Conservation (phyloP, 2,797 vertebrate species). For the Coilia nasus region DNA sequence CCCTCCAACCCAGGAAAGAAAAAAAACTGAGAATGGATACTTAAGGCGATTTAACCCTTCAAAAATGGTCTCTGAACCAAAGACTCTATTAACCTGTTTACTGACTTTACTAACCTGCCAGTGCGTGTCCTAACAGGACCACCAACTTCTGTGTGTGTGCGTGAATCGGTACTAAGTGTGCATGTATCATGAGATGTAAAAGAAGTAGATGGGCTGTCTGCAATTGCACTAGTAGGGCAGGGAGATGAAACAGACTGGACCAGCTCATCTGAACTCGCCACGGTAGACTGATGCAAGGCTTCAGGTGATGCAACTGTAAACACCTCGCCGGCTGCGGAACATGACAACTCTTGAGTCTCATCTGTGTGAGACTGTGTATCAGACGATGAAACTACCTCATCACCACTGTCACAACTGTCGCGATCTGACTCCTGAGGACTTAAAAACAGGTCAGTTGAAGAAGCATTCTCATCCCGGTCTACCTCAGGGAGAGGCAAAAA, state of each 20-base stretch:
- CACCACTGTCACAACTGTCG: background rate
- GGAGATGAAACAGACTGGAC: background rate
- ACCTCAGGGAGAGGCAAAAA: conserved; percentile 34
- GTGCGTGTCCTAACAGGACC: conserved; percentile 8
- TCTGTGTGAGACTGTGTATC: too few relatives aligned
- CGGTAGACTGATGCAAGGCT: background rate
- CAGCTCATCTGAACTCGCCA: background rate
- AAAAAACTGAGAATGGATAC: too few relatives aligned
- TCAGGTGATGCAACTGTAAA: background rate
- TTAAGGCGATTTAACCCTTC: background rate
- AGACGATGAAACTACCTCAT: too few relatives aligned
- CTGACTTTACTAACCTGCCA: conserved; percentile 31
- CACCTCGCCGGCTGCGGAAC: background rate
- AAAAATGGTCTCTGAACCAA: conserved; percentile 30
- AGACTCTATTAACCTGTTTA: conserved; percentile 32
- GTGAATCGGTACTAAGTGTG: background rate
- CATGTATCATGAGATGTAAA: too few relatives aligned
- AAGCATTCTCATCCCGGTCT: background rate
- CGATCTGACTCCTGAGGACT: conserved; percentile 14
- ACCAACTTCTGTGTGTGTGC: background rate
- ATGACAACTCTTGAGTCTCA: background rate
- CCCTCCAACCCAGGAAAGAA: too few relatives aligned
- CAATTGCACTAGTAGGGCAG: background rate
- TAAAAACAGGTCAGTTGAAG: background rate
- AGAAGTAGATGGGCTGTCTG: too few relatives aligned